Conservation (phyloP, 2,797 vertebrate species). For the Todus mexicanus region DNA sequence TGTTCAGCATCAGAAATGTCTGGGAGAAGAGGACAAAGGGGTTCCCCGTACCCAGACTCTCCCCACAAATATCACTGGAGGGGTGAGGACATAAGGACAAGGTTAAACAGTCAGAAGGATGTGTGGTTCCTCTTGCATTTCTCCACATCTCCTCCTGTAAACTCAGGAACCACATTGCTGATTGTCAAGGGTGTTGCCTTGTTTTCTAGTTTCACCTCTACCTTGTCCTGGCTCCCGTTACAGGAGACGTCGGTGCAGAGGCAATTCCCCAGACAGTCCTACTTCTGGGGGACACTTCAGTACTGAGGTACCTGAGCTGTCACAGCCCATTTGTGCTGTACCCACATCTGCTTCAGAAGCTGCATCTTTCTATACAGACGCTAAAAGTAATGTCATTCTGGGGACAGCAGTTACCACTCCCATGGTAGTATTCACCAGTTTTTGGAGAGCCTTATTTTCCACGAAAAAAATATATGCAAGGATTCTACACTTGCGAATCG, state of each 20-base stretch:
- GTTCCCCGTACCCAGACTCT: neutral
- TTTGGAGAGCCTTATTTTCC: neutral
- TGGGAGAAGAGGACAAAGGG: neutral
- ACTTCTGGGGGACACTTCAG: fast-evolving
- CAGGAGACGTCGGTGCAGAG: fast-evolving
- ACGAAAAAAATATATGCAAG: neutral
- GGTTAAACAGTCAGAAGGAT: neutral
- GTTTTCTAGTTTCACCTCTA: neutral
- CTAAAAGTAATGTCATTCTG: fast-evolving
- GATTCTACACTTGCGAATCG: fast-evolving
- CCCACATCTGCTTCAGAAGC: neutral
- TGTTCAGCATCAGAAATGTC: neutral
- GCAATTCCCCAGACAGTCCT: neutral
- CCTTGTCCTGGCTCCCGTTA: neutral
- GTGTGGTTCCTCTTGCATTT: fast-evolving
- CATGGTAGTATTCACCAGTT: neutral
- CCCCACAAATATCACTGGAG: neutral
- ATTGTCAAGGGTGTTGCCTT: neutral
- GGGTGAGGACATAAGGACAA: neutral
- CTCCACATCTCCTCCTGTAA: neutral
- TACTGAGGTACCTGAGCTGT: neutral
- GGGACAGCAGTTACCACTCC: neutral
- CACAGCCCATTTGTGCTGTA: neutral
- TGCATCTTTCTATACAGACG: neutral
- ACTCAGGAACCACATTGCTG: neutral